phyloP scores from a whole-genome alignment of 2,797 vertebrate genomes.

The Dendrocincla fuliginosa region DNA sequence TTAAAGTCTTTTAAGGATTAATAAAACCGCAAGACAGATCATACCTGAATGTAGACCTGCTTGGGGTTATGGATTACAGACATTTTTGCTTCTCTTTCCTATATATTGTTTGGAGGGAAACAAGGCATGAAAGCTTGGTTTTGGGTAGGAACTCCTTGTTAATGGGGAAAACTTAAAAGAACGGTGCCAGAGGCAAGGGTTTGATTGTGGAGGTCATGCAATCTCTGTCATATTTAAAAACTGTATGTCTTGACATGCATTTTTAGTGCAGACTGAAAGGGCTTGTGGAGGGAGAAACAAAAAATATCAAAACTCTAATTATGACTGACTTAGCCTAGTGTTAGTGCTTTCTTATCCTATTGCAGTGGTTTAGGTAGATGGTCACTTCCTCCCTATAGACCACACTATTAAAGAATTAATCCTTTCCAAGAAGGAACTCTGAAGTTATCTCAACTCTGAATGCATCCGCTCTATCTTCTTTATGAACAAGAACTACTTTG shows the following conservation, averaged over 20 bases:
- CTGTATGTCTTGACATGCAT: background rate
- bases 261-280: background rate
- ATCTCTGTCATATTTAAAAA: background rate
- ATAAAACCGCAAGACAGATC: background rate
- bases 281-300: background rate
- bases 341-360: background rate
- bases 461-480: slow-evolving; percentile 6
- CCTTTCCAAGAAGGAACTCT: slow-evolving; percentile 31
- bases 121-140: background rate
- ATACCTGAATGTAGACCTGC: background rate
- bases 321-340: background rate
- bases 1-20: background rate
- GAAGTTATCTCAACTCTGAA: slow-evolving; percentile 13
- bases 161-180: background rate
- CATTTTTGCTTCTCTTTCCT: rapidly evolving
- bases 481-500: background rate
- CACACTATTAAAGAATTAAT: slow-evolving; percentile 9
- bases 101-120: background rate
- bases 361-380: background rate
- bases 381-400: slow-evolving; percentile 22
- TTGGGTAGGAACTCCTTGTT: background rate
- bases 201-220: background rate
- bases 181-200: background rate
- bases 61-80: background rate
- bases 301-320: background rate